A percentile compares a stretch with the other conserved stretches of the same genome.
Evolutionary conservation across 2,113 vertebrate genomes (phyloP).

Genomic region (Piaya cayana): DNA sequence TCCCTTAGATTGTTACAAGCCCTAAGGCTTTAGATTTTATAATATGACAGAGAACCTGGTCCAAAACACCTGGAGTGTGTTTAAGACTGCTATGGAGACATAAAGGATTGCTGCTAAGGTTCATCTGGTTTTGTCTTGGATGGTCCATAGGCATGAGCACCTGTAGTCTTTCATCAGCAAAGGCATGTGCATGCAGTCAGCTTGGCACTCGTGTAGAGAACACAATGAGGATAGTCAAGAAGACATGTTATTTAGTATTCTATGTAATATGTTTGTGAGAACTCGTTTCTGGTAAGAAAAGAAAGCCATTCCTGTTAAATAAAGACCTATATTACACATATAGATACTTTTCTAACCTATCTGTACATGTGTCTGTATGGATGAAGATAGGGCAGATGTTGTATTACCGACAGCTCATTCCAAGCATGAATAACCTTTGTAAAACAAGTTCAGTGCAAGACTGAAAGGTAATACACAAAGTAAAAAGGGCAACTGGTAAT

Average conservation of each 20-base stretch:
- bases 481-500: background rate
- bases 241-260: background rate
- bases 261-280: background rate
- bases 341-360: background rate
- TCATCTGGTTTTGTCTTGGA: slow-evolving; percentile 17
- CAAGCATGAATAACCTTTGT: background rate
- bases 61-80: background rate
- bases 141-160: background rate
- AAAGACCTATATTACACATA: background rate
- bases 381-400: background rate
- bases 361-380: background rate
- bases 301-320: background rate
- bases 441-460: background rate
- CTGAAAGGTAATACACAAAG: background rate
- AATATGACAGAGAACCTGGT: background rate
- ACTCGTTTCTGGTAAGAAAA: background rate
- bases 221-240: background rate
- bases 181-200: background rate
- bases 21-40: background rate
- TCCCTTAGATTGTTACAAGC: background rate
- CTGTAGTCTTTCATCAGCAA: background rate
- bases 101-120: slow-evolving; percentile 27
- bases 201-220: background rate
- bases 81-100: slow-evolving; percentile 9
- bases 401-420: background rate